Conservation (phyloP, 1,140 invertebrate species). For the Panagrolaimus sp. region DNA sequence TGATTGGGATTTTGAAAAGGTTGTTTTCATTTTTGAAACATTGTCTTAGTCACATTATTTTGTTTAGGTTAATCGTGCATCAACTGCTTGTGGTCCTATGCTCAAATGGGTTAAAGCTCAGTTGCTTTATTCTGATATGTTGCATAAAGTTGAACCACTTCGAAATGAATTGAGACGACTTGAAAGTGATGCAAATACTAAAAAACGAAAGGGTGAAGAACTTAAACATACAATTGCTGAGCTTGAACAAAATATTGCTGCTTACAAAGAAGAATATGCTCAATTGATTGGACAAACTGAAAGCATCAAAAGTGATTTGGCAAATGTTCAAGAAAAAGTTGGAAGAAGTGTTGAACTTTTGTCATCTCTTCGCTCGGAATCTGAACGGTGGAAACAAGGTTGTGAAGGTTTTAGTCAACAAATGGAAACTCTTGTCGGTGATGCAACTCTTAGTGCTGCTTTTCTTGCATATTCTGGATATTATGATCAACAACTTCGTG, state of each 20-base stretch:
- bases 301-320: constrained; percentile 92
- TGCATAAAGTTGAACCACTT: constrained; percentile 93
- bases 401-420: constrained; percentile 95
- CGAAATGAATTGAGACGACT: constrained; percentile 82
- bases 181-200: constrained; percentile 84
- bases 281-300: constrained; percentile 95
- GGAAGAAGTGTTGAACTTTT: constrained; percentile 89
- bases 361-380: constrained; percentile 84
- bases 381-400: constrained; percentile 89
- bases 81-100: constrained; percentile 96
- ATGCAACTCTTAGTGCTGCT: constrained; percentile 81
- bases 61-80: constrained; percentile 76
- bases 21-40: no score
- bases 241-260: constrained; percentile 79
- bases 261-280: constrained; percentile 97
- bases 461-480: constrained; percentile 97
- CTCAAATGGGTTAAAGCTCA: constrained; percentile 99
- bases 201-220: constrained; percentile 82
- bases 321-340: constrained; percentile 95
- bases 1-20: constrained; percentile 98
- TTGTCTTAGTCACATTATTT: no score
- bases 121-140: constrained; percentile 95
- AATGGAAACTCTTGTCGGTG: constrained; percentile 97
- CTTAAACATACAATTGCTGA: constrained; percentile 82
- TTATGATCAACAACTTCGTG: constrained; percentile 90